Percentiles rank a stretch among this genome's conserved stretches.
phyloP scores from a whole-genome alignment of 2,797 vertebrate species.

The Ispidina lecontei region DNA sequence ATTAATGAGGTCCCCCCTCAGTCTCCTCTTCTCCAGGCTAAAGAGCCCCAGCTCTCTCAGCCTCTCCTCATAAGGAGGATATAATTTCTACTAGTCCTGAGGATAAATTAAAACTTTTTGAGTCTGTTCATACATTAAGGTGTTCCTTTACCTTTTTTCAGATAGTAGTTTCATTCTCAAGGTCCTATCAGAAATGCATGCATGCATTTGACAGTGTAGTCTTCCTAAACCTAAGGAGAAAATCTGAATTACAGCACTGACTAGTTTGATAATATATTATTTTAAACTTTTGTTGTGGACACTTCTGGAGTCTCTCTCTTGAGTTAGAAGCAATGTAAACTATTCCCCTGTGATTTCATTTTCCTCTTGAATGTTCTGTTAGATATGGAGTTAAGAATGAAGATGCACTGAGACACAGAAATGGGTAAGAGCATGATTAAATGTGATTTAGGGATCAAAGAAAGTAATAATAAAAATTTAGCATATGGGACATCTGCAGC shows the following conservation, averaged over 20 bases:
- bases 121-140: not conserved
- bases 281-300: not conserved
- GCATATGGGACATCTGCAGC: not conserved
- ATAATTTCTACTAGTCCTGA: not conserved
- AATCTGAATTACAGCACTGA: not conserved
- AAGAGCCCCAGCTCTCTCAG: too few species aligned
- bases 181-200: not conserved
- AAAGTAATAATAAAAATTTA: not conserved
- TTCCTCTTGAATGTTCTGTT: constrained; percentile 8
- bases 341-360: not conserved
- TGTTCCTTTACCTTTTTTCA: fast-evolving
- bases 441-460: not conserved
- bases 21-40: too few species aligned
- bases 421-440: not conserved
- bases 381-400: not conserved
- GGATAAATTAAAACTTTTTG: not conserved
- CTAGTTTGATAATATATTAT: not conserved
- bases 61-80: too few species aligned
- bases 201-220: not conserved
- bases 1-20: too few species aligned
- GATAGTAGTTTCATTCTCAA: fast-evolving
- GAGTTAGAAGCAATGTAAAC: not conserved
- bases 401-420: not conserved
- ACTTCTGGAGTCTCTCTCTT: not conserved
- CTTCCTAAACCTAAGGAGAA: not conserved